Base-by-base conservation (phyloP, 2,113 vertebrate genomes). In the Spea bombifrons region DNA sequence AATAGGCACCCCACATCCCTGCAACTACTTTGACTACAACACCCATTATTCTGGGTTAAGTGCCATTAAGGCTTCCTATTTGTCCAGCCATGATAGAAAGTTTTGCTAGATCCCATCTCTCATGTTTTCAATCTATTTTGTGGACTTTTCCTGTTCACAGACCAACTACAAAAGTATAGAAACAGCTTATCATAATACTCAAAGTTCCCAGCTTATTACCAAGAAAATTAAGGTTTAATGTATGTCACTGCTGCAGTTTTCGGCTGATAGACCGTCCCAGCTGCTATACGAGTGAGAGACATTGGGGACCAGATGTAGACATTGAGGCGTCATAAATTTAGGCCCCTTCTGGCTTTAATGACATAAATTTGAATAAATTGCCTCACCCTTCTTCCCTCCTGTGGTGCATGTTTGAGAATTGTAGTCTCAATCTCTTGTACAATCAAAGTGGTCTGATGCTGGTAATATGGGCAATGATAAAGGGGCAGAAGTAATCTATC, bases 251-350 rank as follows among this genome's bases (percentile, higher is more conserved):
- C 71, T 73, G 70, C 64, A 49, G 52, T 59, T 59, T 74, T 50
- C 16, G 44, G 55, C 61, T 74, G 78, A 80, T 74, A 68, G 65
- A 80, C 64, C 59, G 64, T 65, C 70, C 77, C 77, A 79, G 77
- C 77, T 79, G 77, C 70, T 79, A 66, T 59, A 79, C 71, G 70
- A 44, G 53, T 66, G 50, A 66, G 44, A 57, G 71, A 17, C 64
- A 74, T 55, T 73, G 73, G 78, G 71, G 78, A 74, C 64, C 47
- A 61, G 71, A 74, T 49, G 78, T 45, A 80, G 77, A 73, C 77
- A 80, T 80, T 80, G 68, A 74, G 71, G 78, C 68, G 16, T 68
- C 71, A 74, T 80, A 74, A 80, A 80, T 74, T 63, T 53, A 68
- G 55, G 64, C 61, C 64, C 52, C 78, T 59, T 74, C 78, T 68